Percentiles rank a stretch among this genome's conserved stretches.
These are phyloP conservation scores for Oryzias woworae DNA, from an alignment of 2,113 vertebrate genomes.

Conservation along the genomic window DNA sequence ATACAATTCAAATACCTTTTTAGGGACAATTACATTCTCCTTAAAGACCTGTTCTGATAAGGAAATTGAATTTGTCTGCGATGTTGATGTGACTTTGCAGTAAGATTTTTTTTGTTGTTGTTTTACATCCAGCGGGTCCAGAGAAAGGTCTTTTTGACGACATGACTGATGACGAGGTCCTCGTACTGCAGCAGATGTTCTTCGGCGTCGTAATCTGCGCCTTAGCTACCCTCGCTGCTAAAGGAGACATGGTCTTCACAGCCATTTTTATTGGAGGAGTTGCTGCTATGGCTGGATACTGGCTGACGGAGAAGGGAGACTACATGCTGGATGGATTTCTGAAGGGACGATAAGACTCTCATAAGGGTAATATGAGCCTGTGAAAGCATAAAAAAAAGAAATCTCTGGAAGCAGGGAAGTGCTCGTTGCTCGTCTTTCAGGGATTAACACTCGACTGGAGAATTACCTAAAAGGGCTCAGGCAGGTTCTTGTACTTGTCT, in stretches of 20 bases:
- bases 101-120: background rate
- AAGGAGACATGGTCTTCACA: constrained; percentile 97
- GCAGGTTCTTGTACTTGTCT: constrained; percentile 26
- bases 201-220: constrained; percentile 95
- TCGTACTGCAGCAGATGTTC: constrained; percentile 99
- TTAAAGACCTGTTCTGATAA: background rate
- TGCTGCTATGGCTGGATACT: constrained; percentile 97
- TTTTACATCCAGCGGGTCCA: constrained; percentile 73
- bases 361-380: constrained; percentile 1
- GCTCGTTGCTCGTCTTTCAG: constrained; percentile 45
- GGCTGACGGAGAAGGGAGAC: constrained; percentile 95
- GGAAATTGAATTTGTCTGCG: too few species aligned
- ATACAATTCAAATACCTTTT: background rate
- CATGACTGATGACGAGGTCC: constrained; percentile 93
- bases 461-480: constrained; percentile 51
- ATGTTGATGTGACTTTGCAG: background rate
- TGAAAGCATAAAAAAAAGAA: constrained; percentile 11
- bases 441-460: constrained; percentile 39
- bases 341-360: constrained; percentile 80
- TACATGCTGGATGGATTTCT: constrained; percentile 92
- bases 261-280: constrained; percentile 96
- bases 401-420: constrained; percentile 17
- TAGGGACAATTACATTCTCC: background rate
- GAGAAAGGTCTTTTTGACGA: constrained; percentile 96
- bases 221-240: constrained; percentile 92